Base-by-base conservation (phyloP, 1,140 invertebrate species). In the Panulirus ornatus region DNA sequence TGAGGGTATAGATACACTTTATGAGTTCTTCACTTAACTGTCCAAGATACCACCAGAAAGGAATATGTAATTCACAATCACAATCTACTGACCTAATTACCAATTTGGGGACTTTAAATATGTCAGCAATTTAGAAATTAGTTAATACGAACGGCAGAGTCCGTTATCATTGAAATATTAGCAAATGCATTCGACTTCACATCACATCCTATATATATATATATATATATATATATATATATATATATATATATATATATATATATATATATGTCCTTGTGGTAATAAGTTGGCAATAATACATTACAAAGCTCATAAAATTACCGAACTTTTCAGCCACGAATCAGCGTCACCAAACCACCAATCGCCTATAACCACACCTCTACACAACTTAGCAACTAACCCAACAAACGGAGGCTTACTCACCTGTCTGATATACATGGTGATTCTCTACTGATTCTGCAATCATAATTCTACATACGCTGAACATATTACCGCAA, bases 341-440 rank as follows among this genome's bases (percentile, higher is more conserved):
- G 0, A 27, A 42, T 2, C 54, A 5, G 9, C 63, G 14, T 19
- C 3, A 5, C 36, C 58, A 51, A 8, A 36, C 81, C 30, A 27
- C 6, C 16, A 40, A 11, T 8, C 40, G 6, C 30, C 44, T 2
- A 16, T 8, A 0, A 1, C 9, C 54, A 19, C 8, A 22, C 54
- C 14, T 19, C 8, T 34, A n/a, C 0, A 30, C 30, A 30, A 5
- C 27, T 11, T 19, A 44, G 27, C 11, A 2, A 40, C 9, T 11
- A 14, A 19, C 8, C 70, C 2, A 42, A 22, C 30, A 38, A 75
- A 6, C n/a, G 22, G 34, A 40, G 6, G n/a, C 14, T 11, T 38
- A 89, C 88, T 89, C 66, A 89, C 88, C 34, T 89, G 88, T 89
- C 88, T 89, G 71, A 89, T 89, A 76, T 89, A 89, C 88, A 89